Percentiles rank a stretch among this genome's conserved stretches.
Evolutionary conservation across 2,113 vertebrate genomes (phyloP).

Genomic region (Hylia prasina): DNA sequence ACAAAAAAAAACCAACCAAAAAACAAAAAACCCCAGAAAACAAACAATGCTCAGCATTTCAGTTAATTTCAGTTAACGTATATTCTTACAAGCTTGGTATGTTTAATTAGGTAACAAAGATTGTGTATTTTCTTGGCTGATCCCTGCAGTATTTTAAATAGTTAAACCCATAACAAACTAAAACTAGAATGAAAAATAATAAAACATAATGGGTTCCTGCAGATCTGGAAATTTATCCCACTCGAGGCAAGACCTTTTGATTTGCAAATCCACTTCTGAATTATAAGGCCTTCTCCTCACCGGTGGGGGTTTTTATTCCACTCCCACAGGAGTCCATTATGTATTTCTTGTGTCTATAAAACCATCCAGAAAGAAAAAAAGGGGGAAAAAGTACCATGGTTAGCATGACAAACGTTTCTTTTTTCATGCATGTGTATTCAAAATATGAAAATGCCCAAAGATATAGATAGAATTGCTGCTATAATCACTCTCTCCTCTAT

Average conservation of each 20-base stretch:
- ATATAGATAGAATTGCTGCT: slow-evolving; percentile 9
- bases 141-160: slow-evolving; percentile 59
- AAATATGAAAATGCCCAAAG: slow-evolving; percentile 41
- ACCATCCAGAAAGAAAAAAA: slow-evolving; percentile 62
- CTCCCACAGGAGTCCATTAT: slow-evolving; percentile 65
- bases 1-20: too few species aligned
- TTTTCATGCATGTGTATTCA: slow-evolving; percentile 52
- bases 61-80: slow-evolving; percentile 26
- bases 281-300: slow-evolving; percentile 64
- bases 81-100: slow-evolving; percentile 21
- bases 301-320: slow-evolving; percentile 50
- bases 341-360: slow-evolving; percentile 68
- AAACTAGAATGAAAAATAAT: slow-evolving; percentile 59
- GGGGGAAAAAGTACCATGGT: slow-evolving; percentile 53
- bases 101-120: slow-evolving; percentile 45
- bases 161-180: slow-evolving; percentile 63
- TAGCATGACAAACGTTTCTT: slow-evolving; percentile 60
- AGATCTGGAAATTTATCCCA: slow-evolving; percentile 65
- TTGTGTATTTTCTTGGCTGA: slow-evolving; percentile 44
- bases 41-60: not conserved
- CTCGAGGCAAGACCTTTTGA: slow-evolving; percentile 67
- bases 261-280: slow-evolving; percentile 72
- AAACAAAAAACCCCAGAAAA: not conserved
- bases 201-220: slow-evolving; percentile 59
- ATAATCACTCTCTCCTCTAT: slow-evolving; percentile 13